These are phyloP conservation scores for Labia minor DNA, from an alignment of 2,888 invertebrate species.

Conservation along the genomic window DNA sequence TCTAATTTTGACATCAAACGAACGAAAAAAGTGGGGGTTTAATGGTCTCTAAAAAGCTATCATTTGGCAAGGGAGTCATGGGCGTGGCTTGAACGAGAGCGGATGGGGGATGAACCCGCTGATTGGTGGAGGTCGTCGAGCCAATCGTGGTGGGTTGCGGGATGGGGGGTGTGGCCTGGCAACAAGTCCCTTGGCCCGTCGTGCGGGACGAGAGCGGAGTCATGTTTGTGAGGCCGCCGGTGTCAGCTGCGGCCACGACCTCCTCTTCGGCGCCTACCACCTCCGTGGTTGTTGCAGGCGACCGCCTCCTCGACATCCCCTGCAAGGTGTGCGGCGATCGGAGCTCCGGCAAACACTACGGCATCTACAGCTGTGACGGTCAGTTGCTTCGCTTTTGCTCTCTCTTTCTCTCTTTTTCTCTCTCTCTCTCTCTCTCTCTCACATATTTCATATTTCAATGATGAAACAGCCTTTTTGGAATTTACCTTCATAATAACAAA, in stretches of 20 bases:
- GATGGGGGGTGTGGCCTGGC: background rate
- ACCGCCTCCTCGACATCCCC: conserved; percentile 93
- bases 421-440: background rate
- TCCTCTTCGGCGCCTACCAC: background rate
- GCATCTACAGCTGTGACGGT: conserved; percentile 99
- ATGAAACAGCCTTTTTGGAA: no score
- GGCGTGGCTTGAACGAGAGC: background rate
- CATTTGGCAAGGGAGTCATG: conserved; percentile 5
- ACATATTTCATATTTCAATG: background rate
- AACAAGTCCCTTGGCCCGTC: background rate
- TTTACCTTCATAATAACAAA: no score
- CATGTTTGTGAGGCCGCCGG: background rate
- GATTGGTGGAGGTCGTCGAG: conserved; percentile 13
- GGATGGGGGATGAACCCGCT: background rate
- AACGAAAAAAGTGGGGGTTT: background rate
- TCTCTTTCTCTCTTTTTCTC: conserved; percentile 15
- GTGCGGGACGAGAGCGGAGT: background rate
- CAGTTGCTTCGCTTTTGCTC: no score
- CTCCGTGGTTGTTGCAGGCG: conserved; percentile 51
- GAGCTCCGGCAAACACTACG: conserved; percentile 98
- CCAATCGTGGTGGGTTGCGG: background rate
- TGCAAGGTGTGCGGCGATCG: conserved; percentile 98
- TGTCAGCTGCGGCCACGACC: background rate
- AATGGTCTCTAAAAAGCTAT: conserved; percentile 13
- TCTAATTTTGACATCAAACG: conserved; percentile 13